A percentile compares a stretch with the other conserved stretches of the same genome.
These are phyloP conservation scores for Ganaspis brasiliensis DNA, from an alignment of 2,888 invertebrate genomes.

Conservation along the genomic window DNA sequence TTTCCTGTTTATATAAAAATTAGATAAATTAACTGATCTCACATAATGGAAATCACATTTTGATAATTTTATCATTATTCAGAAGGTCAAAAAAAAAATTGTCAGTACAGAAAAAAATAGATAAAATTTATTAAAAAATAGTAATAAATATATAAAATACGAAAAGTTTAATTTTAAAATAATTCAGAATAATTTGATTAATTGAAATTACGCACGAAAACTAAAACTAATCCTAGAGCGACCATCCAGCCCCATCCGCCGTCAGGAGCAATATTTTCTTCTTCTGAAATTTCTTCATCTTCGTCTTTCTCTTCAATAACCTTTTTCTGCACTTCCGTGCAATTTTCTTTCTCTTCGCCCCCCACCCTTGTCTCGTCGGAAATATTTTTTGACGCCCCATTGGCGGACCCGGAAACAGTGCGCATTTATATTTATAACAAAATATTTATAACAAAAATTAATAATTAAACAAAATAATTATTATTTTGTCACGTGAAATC, in stretches of 20 bases:
- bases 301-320: slow-evolving; percentile 38
- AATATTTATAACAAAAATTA: too few relatives aligned
- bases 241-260: slow-evolving; percentile 96
- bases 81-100: too few relatives aligned
- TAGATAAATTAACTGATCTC: too few relatives aligned
- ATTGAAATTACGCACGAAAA: slow-evolving; percentile 89
- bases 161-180: too few relatives aligned
- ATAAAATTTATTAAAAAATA: too few relatives aligned
- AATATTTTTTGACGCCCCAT: slow-evolving; percentile 21
- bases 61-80: too few relatives aligned
- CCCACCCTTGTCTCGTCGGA: neutral
- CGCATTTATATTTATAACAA: neutral
- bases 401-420: slow-evolving; percentile 32
- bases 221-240: slow-evolving; percentile 90
- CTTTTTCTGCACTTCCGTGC: slow-evolving; percentile 31
- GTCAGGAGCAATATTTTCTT: slow-evolving; percentile 85
- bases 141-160: too few relatives aligned
- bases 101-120: too few relatives aligned
- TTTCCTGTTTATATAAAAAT: too few relatives aligned
- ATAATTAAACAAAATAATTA: too few relatives aligned
- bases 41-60: too few relatives aligned
- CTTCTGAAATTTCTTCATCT: neutral
- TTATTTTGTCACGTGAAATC: neutral
- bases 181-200: too few relatives aligned
- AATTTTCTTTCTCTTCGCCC: neutral